These are phyloP conservation scores for Phyllotreta striolata DNA, from an alignment of 2,888 invertebrate species.

Conservation along the genomic window DNA sequence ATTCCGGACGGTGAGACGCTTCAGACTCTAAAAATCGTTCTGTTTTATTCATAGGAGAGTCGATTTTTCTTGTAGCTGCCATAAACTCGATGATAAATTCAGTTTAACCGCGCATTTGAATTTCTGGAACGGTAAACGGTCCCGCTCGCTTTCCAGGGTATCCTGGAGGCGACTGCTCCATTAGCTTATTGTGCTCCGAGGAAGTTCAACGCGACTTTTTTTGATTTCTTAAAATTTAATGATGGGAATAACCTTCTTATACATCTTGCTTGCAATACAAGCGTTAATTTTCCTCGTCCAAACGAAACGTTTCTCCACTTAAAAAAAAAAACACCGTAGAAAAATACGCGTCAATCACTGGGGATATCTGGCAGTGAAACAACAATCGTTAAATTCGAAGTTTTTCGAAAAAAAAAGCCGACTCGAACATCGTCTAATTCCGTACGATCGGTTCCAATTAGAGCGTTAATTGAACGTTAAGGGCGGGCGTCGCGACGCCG, in stretches of 20 bases:
- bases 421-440: conserved; percentile 25
- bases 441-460: conserved; percentile 54
- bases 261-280: too few species aligned
- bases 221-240: not conserved
- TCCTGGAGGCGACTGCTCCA: conserved; percentile 38
- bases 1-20: conserved; percentile 55
- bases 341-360: conserved; percentile 18
- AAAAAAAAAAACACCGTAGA: conserved; percentile 8
- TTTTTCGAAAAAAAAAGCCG: conserved; percentile 15
- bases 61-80: conserved; percentile 56
- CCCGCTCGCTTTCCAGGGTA: conserved; percentile 38
- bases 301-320: not conserved
- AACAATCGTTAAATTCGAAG: conserved; percentile 7
- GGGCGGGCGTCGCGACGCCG: conserved; percentile 46
- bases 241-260: too few species aligned
- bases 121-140: conserved; percentile 48
- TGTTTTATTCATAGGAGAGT: conserved; percentile 60
- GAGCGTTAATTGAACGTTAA: conserved; percentile 53
- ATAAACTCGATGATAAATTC: conserved; percentile 56
- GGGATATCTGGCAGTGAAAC: conserved; percentile 10
- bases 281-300: too few species aligned
- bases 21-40: conserved; percentile 58
- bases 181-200: conserved; percentile 42
- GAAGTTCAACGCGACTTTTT: too few species aligned
- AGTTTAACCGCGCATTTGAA: conserved; percentile 55